Base-by-base conservation (phyloP, 2,797 vertebrate species). In the Xerus rutilus region DNA sequence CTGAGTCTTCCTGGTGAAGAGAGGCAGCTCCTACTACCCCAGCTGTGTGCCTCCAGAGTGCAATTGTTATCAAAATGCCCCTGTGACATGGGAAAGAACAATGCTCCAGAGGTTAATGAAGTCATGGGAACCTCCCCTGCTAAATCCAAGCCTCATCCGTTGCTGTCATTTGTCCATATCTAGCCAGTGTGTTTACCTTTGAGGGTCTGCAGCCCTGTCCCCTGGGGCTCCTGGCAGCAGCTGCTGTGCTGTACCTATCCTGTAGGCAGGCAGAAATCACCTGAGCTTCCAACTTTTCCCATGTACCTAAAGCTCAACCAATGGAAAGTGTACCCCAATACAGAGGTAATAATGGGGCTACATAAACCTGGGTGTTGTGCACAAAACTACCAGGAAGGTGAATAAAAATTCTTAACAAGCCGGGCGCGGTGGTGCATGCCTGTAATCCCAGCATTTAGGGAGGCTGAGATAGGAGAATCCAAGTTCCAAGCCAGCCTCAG, bases 51-150 rank as follows among this genome's bases (percentile, higher is more conserved):
- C 6, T 30, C 4, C 39, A n/a, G 72, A 69, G 57, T 70, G 78
- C 67, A 90, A 92, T 88, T 92, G 90, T 97, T 96, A 97, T 95
- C 97, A 76, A 69, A 95, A 49, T 32, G 59, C 64, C 92, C 78
- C 9, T 14, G 77, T 57, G 86, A 91, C 89, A 11, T 0, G 62
- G 52, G 78, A n/a, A 95, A 96, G 92, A 96, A 92, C 93, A 95
- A 93, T 94, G 94, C 85, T 91, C 59, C 70, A 52, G 94, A 97
- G 93, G 96, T 95, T 86, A 93, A 69, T 83, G 94, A 96, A 94
- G 92, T 96, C 97, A 89, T 95, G 96, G 97, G 97, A 97, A 94
- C 97, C 62, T 93, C 90, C 35, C 49, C 54, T 7, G 62, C 84
- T 62, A 47, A 47, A 57, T 76, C 85, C 93, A 64, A 70, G 89